Conservation (phyloP, 2,888 invertebrate genomes). For the Tiliacea citrago region DNA sequence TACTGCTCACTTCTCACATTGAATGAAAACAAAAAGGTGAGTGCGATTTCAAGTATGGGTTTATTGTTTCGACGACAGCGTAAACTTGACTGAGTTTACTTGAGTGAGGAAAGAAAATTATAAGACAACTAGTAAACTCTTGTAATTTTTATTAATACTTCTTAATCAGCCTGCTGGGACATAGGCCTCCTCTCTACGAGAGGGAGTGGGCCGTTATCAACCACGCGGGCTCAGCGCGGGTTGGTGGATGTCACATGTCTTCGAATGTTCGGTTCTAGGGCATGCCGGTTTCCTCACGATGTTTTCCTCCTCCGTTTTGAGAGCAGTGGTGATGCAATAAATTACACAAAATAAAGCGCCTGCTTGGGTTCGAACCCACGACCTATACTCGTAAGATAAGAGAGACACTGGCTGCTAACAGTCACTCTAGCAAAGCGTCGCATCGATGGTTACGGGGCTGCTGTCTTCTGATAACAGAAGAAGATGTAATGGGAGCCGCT, state of each 20-base stretch:
- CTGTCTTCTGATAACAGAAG: no score
- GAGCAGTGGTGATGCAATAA: not conserved
- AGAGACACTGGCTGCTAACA: no score
- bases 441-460: no score
- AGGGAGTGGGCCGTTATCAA: not conserved
- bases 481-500: no score
- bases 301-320: no score
- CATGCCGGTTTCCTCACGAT: no score
- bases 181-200: not conserved
- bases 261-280: not conserved
- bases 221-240: not conserved
- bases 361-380: not conserved
- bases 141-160: not conserved
- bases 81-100: not conserved
- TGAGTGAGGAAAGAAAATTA: conserved; percentile 10
- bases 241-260: not conserved
- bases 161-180: not conserved
- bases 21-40: conserved; percentile 34
- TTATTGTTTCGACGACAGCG: conserved; percentile 11
- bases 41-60: conserved; percentile 23
- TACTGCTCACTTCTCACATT: conserved; percentile 46
- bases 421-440: no score
- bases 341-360: not conserved
- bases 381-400: not conserved
- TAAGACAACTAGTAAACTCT: conserved; percentile 4